Base-by-base conservation (phyloP, 2,888 invertebrate species). In the Acanthosepion pharaonis region DNA sequence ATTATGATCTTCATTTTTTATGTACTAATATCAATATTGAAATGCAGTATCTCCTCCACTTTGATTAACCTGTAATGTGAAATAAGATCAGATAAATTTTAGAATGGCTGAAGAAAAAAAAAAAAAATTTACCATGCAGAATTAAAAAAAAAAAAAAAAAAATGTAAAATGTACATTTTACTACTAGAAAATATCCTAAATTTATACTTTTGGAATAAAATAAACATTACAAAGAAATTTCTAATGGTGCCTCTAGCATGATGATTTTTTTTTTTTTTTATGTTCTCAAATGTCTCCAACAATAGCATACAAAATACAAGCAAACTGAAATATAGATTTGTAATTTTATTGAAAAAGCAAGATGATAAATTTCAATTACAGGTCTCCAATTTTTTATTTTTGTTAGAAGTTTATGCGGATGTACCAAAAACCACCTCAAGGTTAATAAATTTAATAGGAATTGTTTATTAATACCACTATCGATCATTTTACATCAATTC, bases 1-100 rank as follows among this genome's bases (percentile, higher is more conserved):
- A 78, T 78, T 78, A 78, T 33, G n/a, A 78, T 78, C 78, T 78
- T 78, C 78, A 78, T 28, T 78, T 78, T 78, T 78, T 33, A 78
- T 78, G 78, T 78, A 78, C 78, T 78, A 78, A 78, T 78, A 78
- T n/a, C 78, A 78, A n/a, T 78, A 78, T 78, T 78, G n/a, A 78
- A 78, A 78, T 78, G 78, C 78, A 78, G 33, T 78, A 78, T 78
- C n/a, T 64, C 25, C 28, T n/a, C n/a, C 78, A n/a, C n/a, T 15
- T 33, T 9, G 59, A 59, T 78, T 78, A 78, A 78, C 59, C 2
- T n/a, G 11, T 78, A 11, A 78, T 78, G 2, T 78, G 15, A 15
- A n/a, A n/a, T 78, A n/a, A 64, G 64, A 64, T 64, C 64, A 64
- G 25, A 64, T 25, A 23, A 23, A 25, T 23, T 78, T 23, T 23